These are phyloP conservation scores for Pseudorectes ferrugineus DNA, from an alignment of 2,113 vertebrate genomes.

Conservation along the genomic window DNA sequence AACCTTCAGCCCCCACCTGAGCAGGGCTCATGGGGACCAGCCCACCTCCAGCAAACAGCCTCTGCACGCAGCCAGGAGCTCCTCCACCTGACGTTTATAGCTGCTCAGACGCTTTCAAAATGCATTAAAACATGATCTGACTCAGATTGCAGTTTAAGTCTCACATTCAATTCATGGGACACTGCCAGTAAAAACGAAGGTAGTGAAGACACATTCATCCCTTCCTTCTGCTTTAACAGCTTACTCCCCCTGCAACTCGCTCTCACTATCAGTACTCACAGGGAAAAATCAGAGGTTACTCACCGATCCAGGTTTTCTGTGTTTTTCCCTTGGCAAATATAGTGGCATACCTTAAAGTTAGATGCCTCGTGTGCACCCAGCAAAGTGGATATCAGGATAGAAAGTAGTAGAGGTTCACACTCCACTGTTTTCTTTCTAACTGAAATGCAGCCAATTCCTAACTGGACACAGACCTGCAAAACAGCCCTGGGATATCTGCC, in stretches of 20 bases:
- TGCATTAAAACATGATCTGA: not conserved
- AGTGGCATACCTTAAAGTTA: not conserved
- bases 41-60: not conserved
- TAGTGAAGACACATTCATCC: not conserved
- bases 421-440: not conserved
- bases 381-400: rapidly evolving
- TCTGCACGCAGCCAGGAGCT: not conserved
- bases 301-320: rapidly evolving
- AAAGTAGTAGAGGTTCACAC: not conserved
- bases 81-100: not conserved
- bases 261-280: not conserved
- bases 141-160: not conserved
- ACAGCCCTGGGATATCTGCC: not conserved
- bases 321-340: not conserved
- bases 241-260: not conserved
- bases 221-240: not conserved
- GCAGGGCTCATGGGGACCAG: rapidly evolving
- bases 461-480: not conserved
- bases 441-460: not conserved
- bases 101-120: not conserved
- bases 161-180: not conserved
- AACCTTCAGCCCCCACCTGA: not conserved
- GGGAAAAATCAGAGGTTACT: not conserved
- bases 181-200: not conserved
- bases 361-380: no score